Evolutionary conservation across 2,888 invertebrate genomes (phyloP).

Genomic region (Rotaria magnacalcarata): DNA sequence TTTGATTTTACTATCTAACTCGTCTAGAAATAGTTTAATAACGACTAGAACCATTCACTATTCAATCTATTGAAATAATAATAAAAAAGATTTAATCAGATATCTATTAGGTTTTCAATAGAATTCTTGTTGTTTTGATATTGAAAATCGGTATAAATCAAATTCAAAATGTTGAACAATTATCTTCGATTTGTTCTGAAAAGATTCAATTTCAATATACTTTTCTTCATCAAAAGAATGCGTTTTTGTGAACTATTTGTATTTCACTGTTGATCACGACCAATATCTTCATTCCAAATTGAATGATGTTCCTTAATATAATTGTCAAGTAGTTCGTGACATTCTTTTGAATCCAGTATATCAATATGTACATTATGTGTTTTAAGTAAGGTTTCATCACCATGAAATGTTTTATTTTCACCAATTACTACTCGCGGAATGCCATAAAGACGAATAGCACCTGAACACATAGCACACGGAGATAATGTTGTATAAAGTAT

Average conservation of each 20-base stretch:
- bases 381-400: not conserved
- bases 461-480: constrained; percentile 5
- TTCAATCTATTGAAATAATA: too few species aligned
- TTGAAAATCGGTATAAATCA: too few species aligned
- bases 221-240: not conserved
- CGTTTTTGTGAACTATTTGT: not conserved
- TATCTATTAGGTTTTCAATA: too few species aligned
- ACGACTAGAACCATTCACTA: too few species aligned
- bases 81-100: too few species aligned
- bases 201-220: not conserved
- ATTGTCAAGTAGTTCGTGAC: not conserved
- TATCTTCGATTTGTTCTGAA: too few species aligned
- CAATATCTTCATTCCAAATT: constrained; percentile 26
- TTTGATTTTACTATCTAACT: too few species aligned
- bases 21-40: too few species aligned
- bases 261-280: not conserved
- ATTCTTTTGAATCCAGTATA: not conserved
- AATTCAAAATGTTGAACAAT: too few species aligned
- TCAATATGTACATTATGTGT: not conserved
- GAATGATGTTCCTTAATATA: not conserved
- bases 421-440: not conserved
- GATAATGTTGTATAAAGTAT: not conserved
- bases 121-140: too few species aligned
- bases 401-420: constrained; percentile 22
- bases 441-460: not conserved